Conservation (phyloP, 2,113 vertebrate genomes). For the Thalassarche chlororhynchos region DNA sequence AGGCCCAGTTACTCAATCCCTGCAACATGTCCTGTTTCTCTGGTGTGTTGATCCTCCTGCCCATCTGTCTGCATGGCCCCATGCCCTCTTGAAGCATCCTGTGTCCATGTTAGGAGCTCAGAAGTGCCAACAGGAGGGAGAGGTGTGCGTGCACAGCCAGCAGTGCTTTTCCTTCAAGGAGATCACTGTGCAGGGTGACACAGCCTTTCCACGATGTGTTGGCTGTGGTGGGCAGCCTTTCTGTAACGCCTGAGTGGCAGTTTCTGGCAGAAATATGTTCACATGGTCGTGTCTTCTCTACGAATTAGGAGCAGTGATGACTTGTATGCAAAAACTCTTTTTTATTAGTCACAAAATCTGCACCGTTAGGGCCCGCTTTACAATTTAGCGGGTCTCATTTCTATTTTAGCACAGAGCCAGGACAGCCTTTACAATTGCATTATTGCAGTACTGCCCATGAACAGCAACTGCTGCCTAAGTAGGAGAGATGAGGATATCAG, state of each 20-base stretch:
- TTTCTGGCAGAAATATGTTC: not conserved
- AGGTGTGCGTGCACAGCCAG: not conserved
- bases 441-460: not conserved
- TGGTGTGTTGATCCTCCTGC: not conserved
- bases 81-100: not conserved
- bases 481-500: not conserved
- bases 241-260: not conserved
- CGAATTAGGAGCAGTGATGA: not conserved
- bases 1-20: not conserved
- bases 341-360: not conserved
- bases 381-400: not conserved
- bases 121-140: not conserved
- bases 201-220: rapidly evolving
- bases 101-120: not conserved
- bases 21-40: not conserved
- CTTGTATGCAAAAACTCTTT: not conserved
- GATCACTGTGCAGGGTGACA: not conserved
- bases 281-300: not conserved
- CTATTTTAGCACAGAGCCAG: not conserved
- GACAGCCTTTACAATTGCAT: not conserved
- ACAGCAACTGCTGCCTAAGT: not conserved
- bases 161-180: not conserved
- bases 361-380: not conserved
- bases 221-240: not conserved
- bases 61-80: conserved; percentile 44